phyloP scores from a whole-genome alignment of 2,797 vertebrate species.

The Dendrocincla tyrannina region DNA sequence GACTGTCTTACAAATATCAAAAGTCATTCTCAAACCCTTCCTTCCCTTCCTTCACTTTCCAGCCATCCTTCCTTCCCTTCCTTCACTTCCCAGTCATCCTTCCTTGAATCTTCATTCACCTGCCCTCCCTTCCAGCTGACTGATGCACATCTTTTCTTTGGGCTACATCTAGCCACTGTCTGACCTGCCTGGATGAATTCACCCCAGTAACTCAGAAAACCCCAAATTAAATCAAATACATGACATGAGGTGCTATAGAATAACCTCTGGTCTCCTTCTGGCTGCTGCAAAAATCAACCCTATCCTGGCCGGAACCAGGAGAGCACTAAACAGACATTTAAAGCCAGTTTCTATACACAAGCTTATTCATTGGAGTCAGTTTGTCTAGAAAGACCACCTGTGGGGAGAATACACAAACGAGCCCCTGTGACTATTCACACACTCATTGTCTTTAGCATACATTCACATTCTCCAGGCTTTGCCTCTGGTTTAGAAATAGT shows the following conservation, averaged over 20 bases:
- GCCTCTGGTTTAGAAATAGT: neutral
- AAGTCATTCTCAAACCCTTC: neutral
- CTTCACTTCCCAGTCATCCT: neutral
- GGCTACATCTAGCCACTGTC: neutral
- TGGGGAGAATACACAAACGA: neutral
- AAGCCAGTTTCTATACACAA: neutral
- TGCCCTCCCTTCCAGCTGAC: neutral
- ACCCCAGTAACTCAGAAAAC: neutral
- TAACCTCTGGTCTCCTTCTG: no score
- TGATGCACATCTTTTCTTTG: neutral
- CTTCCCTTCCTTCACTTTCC: neutral
- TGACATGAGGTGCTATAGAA: neutral
- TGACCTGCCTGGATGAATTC: neutral
- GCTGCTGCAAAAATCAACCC: neutral
- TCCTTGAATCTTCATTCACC: neutral
- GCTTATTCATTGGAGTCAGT: neutral
- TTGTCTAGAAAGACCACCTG: neutral
- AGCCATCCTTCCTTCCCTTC: neutral
- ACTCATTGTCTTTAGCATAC: neutral
- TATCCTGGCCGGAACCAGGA: neutral
- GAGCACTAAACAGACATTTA: neutral
- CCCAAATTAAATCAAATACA: neutral
- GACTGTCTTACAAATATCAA: neutral
- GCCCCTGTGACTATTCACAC: neutral
- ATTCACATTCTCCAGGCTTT: neutral